Base-by-base conservation (phyloP, 2,888 invertebrate species). In the Teleiodes luculella region DNA sequence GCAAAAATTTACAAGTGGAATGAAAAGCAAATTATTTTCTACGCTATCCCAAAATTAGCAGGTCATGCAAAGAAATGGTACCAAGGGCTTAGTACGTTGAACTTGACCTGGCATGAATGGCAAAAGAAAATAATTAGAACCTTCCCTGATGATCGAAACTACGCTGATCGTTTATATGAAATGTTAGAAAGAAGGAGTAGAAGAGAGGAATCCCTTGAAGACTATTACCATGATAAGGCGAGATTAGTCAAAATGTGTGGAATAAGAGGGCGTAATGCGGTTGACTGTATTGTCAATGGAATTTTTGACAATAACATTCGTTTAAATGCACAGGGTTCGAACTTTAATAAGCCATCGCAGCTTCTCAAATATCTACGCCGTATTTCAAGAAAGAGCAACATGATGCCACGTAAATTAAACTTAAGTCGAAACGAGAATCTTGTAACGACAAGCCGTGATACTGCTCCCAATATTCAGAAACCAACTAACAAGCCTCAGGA, bases 21-120 rank as follows among this genome's bases (percentile, higher is more conserved):
- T 20, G 58, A 62, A 8, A 57, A 35, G 41, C 60, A 63, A 45
- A 58, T 48, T 1, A 55, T 60, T 30, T 59, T 54, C 30, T 54
- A 58, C 20, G 64, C 64, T 0, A 28, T 66, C n/a, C 61, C 62
- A 1, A 67, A 67, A 53, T 35, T 66, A 45, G 14, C 43, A 5
- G 67, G 66, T 0, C 35, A 54, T 1, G 64, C 65, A 1, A 55
- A 59, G 28, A 45, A 53, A 14, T 66, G 64, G 65, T 65, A 65
- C 14, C 52, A 62, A 18, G 63, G 62, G 0, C 37, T 51, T 8
- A 52, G 49, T 10, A 36, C 61, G 0, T 51, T 59, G 4, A n/a
- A 58, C 10, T 54, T 24, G 3, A 18, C 43, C 3, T 65, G 65
- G 61, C 18, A 14, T 2, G 45, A 64, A 48, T 64, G 64, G 64